Conservation (phyloP, 2,113 vertebrate genomes). For the Thalassoma bifasciatum region DNA sequence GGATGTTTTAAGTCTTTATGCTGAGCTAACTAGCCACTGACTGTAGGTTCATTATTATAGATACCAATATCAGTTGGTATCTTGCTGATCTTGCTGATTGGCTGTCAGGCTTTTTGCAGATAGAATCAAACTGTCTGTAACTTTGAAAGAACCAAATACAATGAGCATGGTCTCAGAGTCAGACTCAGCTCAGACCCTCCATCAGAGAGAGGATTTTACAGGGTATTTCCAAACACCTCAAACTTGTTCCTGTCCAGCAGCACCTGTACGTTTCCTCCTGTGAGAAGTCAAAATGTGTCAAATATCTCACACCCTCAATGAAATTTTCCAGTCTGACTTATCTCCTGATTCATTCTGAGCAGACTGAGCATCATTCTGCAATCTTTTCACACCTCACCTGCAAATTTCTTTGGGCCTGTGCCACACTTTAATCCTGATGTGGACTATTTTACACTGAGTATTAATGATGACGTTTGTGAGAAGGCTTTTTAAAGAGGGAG, state of each 20-base stretch:
- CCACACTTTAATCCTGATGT: constrained; percentile 11
- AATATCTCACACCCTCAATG: background rate
- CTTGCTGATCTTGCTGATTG: too few species aligned
- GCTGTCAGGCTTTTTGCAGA: too few species aligned
- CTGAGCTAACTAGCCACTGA: too few species aligned
- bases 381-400: background rate
- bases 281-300: constrained; percentile 1
- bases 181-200: background rate
- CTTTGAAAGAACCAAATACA: too few species aligned
- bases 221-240: background rate
- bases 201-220: background rate
- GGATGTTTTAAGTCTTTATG: too few species aligned
- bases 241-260: background rate
- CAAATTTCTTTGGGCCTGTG: constrained; percentile 4
- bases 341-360: background rate
- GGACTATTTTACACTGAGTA: constrained; percentile 2
- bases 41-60: too few species aligned
- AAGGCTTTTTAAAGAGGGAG: background rate
- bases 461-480: background rate
- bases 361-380: background rate
- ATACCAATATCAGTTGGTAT: too few species aligned
- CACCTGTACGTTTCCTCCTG: background rate
- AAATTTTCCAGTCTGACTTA: background rate
- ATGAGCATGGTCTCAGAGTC: background rate
- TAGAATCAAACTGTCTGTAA: too few species aligned